These are phyloP conservation scores for Epistrophella euchroma DNA, from an alignment of 2,888 invertebrate species.

Conservation along the genomic window DNA sequence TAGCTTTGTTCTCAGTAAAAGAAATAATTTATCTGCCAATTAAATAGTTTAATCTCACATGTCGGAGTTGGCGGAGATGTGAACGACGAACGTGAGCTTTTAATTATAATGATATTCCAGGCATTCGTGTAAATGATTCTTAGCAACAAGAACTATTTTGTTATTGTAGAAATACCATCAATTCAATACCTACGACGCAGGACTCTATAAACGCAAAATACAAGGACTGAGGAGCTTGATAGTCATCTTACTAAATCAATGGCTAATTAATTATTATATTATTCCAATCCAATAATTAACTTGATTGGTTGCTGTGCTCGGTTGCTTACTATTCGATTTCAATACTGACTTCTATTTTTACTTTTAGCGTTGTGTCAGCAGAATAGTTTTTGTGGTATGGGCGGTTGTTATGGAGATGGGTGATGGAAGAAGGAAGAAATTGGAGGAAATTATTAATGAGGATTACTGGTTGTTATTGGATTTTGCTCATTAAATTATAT, in stretches of 20 bases:
- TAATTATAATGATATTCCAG: slow-evolving; percentile 62
- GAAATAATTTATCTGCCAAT: slow-evolving; percentile 62
- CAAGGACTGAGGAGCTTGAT: slow-evolving; percentile 11
- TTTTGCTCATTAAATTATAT: slow-evolving; percentile 55
- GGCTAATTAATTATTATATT: slow-evolving; percentile 74
- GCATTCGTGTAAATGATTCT: slow-evolving; percentile 52
- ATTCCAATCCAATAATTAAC: slow-evolving; percentile 73
- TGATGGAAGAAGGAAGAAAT: background rate
- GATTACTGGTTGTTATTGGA: slow-evolving; percentile 67
- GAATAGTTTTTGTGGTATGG: slow-evolving; percentile 50
- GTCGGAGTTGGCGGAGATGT: background rate
- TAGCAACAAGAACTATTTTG: slow-evolving; percentile 26
- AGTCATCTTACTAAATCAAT: slow-evolving; percentile 44
- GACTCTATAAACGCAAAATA: background rate
- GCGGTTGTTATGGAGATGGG: background rate
- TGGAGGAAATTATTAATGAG: slow-evolving; percentile 62
- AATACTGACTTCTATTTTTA: slow-evolving; percentile 1
- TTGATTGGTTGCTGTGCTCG: slow-evolving; percentile 61
- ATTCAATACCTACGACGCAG: too few relatives aligned
- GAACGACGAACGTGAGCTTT: slow-evolving; percentile 23
- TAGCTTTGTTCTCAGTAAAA: slow-evolving; percentile 46
- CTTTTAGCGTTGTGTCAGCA: slow-evolving; percentile 55
- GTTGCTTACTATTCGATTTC: slow-evolving; percentile 29
- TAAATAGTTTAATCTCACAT: slow-evolving; percentile 45
- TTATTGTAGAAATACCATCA: too few relatives aligned